These are phyloP conservation scores for Caenorhabditis afra DNA, from an alignment of 2,888 invertebrate genomes.

Conservation along the genomic window DNA sequence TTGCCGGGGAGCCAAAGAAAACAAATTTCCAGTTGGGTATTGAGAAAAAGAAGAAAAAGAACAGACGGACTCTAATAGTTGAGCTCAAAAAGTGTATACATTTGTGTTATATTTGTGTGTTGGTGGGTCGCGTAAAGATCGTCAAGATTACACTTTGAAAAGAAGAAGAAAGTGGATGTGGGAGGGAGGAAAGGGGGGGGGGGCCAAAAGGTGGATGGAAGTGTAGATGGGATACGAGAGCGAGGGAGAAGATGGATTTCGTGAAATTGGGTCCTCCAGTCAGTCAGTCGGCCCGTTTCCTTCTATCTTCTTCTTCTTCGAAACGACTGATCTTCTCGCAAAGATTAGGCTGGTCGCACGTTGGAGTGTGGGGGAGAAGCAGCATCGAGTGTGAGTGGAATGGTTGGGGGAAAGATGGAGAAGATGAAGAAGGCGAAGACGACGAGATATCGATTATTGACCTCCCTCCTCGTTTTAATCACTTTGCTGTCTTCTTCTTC, in stretches of 20 bases:
- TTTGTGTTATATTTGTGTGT: not conserved
- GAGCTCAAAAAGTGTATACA: no score
- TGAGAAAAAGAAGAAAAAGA: no score
- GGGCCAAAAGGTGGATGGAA: not conserved
- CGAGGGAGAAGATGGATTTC: constrained; percentile 17
- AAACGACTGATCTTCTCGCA: constrained; percentile 38
- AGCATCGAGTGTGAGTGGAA: not conserved
- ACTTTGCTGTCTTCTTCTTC: constrained; percentile 12
- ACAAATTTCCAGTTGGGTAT: no score
- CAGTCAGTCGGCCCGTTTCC: constrained; percentile 16
- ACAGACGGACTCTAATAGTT: no score
- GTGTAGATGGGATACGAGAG: not conserved
- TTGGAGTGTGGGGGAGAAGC: not conserved
- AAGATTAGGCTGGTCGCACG: constrained; percentile 33
- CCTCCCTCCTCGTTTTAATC: constrained; percentile 31
- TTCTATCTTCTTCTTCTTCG: constrained; percentile 2
- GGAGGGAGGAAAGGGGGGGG: not conserved
- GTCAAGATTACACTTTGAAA: constrained; percentile 43
- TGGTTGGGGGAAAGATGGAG: not conserved
- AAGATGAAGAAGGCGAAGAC: not conserved
- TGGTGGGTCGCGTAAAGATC: constrained; percentile 9
- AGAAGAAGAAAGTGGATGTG: constrained; percentile 23
- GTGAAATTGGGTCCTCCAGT: constrained; percentile 31
- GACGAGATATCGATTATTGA: constrained; percentile 30
- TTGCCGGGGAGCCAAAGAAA: no score